Evolutionary conservation across 1,140 invertebrate species (phyloP).

Genomic region (Trichoplusia ni): DNA sequence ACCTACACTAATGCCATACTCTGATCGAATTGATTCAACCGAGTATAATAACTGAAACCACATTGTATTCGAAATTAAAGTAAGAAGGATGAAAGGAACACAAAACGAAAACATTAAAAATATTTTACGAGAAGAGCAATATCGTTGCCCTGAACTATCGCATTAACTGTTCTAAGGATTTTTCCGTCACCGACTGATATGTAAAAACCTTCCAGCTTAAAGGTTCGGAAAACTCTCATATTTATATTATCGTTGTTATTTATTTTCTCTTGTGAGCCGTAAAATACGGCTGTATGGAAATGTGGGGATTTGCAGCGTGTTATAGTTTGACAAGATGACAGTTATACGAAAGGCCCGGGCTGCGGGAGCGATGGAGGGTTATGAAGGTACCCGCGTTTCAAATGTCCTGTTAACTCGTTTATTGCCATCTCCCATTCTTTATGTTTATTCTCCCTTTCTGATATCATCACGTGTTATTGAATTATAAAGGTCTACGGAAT

Average conservation of each 20-base stretch:
- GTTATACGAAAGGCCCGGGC: constrained; percentile 60
- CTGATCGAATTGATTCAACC: too few species aligned
- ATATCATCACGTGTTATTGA: constrained; percentile 40
- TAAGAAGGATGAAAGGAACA: too few species aligned
- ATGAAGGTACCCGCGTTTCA: constrained; percentile 37
- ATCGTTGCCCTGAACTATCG: constrained; percentile 52
- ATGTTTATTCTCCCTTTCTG: constrained; percentile 31
- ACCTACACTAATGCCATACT: too few species aligned
- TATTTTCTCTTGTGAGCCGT: constrained; percentile 74
- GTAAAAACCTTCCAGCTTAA: constrained; percentile 71
- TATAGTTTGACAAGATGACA: constrained; percentile 78
- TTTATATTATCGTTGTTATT: constrained; percentile 77
- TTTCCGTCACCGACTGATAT: constrained; percentile 77
- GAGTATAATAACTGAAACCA: too few species aligned
- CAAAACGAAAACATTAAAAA: background rate
- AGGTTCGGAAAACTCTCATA: constrained; percentile 72
- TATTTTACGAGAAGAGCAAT: constrained; percentile 37
- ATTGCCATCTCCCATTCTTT: constrained; percentile 52
- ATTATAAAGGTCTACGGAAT: constrained; percentile 31
- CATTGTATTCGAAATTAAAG: too few species aligned
- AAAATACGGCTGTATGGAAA: constrained; percentile 77
- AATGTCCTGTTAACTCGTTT: constrained; percentile 61
- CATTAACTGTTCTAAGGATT: constrained; percentile 65
- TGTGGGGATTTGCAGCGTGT: constrained; percentile 66
- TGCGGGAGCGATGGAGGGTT: constrained; percentile 42